Conservation (phyloP, 2,113 vertebrate species). For the Paradoxurus hermaphroditus region DNA sequence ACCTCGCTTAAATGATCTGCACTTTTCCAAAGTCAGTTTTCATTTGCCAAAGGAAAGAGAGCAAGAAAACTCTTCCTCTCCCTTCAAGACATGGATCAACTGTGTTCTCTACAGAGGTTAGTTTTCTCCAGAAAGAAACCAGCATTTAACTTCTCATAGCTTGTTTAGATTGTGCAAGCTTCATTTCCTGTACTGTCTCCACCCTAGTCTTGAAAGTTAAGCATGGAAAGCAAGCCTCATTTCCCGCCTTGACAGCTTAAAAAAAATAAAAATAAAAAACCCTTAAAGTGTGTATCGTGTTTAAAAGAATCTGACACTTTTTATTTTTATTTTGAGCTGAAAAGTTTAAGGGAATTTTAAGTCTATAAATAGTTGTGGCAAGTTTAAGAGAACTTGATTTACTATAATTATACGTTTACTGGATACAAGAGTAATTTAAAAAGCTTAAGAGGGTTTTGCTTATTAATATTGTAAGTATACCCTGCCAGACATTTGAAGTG, state of each 20-base stretch:
- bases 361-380: constrained; percentile 39
- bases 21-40: background rate
- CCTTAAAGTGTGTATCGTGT: background rate
- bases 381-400: constrained; percentile 39
- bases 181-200: background rate
- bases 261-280: background rate
- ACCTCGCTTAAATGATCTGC: background rate
- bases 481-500: constrained; percentile 11
- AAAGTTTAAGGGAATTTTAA: constrained; percentile 40
- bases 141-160: background rate
- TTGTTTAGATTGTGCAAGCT: background rate
- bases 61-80: background rate
- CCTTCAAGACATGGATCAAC: background rate
- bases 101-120: background rate
- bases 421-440: constrained; percentile 50
- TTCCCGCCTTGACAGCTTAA: background rate
- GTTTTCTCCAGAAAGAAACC: background rate
- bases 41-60: background rate
- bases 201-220: background rate
- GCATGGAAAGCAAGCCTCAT: background rate
- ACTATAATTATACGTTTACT: constrained; percentile 37
- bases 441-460: constrained; percentile 28
- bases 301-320: background rate
- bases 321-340: background rate
- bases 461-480: constrained; percentile 43